phyloP scores from a whole-genome alignment of 2,113 vertebrate genomes.

The Scolopax mira region DNA sequence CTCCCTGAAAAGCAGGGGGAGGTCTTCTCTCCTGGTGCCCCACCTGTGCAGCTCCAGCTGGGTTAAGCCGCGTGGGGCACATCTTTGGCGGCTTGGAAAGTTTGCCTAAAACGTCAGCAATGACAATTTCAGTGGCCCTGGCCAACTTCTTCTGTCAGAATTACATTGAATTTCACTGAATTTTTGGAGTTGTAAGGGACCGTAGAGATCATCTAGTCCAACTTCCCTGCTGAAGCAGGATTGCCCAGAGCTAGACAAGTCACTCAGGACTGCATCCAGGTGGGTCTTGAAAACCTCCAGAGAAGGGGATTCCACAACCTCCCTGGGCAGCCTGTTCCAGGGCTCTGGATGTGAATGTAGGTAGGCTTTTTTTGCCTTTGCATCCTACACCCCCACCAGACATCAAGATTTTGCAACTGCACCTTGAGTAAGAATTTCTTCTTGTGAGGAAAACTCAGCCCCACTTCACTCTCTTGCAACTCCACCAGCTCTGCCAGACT shows the following conservation, averaged over 20 bases:
- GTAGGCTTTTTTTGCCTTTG: neutral
- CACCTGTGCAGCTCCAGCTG: accelerated
- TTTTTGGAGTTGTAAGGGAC: too few species aligned
- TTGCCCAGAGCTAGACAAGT: too few species aligned
- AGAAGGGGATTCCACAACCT: too few species aligned
- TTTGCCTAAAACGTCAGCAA: neutral
- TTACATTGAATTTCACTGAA: too few species aligned
- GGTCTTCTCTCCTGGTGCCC: accelerated
- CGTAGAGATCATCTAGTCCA: too few species aligned
- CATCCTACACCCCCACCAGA: neutral
- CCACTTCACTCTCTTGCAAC: neutral
- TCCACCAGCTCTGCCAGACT: neutral
- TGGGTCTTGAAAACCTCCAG: too few species aligned
- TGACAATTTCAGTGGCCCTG: neutral
- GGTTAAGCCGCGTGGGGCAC: neutral
- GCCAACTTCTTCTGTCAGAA: neutral
- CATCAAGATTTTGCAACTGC: neutral
- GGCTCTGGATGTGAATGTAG: too few species aligned
- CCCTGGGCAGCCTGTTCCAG: too few species aligned
- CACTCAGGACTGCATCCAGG: too few species aligned
- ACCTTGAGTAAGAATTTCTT: neutral
- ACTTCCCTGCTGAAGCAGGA: too few species aligned
- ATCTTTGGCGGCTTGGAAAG: neutral
- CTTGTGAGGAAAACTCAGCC: neutral
- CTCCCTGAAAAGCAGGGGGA: neutral